A percentile compares a stretch with the other conserved stretches of the same genome.
Conservation (phyloP, 1,140 invertebrate species). For the Caenorhabditis brenneri region DNA sequence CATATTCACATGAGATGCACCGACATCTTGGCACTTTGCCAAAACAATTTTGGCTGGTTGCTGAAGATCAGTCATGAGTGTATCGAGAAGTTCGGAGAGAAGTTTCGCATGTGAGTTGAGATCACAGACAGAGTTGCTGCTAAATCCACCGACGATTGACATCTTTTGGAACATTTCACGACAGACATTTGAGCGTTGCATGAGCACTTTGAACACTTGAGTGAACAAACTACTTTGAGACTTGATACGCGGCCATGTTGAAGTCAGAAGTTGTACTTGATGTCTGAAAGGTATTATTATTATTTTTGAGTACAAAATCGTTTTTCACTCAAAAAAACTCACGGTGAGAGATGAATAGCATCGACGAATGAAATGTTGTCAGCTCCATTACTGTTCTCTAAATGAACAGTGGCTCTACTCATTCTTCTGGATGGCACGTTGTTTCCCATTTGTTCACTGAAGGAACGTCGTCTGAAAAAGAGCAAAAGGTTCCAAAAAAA, state of each 20-base stretch:
- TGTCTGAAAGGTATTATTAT: slow-evolving; percentile 40
- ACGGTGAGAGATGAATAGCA: slow-evolving; percentile 19
- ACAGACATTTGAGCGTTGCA: slow-evolving; percentile 32
- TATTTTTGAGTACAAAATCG: too few species aligned
- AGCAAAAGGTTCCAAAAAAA: background rate
- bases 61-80: slow-evolving; percentile 46
- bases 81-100: slow-evolving; percentile 44
- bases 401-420: slow-evolving; percentile 38
- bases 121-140: slow-evolving; percentile 49
- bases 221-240: slow-evolving; percentile 21
- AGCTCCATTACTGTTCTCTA: slow-evolving; percentile 32
- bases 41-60: slow-evolving; percentile 51
- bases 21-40: slow-evolving; percentile 55
- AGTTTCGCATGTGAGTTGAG: slow-evolving; percentile 48
- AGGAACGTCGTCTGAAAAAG: slow-evolving; percentile 5
- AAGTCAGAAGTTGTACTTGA: slow-evolving; percentile 18
- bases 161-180: slow-evolving; percentile 59
- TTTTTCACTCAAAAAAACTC: too few species aligned
- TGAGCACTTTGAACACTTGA: slow-evolving; percentile 45
- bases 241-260: slow-evolving; percentile 45
- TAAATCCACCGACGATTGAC: slow-evolving; percentile 59
- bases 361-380: slow-evolving; percentile 31
- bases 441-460: slow-evolving; percentile 48
- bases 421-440: slow-evolving; percentile 26
- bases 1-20: slow-evolving; percentile 51